A percentile compares a stretch with the other conserved stretches of the same genome.
Conservation (phyloP, 1,140 invertebrate genomes). For the Heliconius hermathena region DNA sequence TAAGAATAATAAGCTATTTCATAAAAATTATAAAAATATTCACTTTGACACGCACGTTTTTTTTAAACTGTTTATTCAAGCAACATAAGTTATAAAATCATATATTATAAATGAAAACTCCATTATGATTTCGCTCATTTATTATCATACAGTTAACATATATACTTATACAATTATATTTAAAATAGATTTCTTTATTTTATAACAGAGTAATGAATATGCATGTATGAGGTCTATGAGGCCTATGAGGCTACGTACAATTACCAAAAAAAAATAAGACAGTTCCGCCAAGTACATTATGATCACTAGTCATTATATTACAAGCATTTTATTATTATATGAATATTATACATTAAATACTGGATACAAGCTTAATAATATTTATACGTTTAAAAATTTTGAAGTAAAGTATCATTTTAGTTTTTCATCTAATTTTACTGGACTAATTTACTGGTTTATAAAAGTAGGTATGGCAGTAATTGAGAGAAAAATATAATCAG, state of each 20-base stretch:
- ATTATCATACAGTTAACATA: constrained; percentile 77
- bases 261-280: constrained; percentile 18
- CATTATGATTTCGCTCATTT: constrained; percentile 41
- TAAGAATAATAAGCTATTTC: no score
- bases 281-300: constrained; percentile 7
- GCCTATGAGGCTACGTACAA: constrained; percentile 17
- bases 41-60: background rate
- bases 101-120: background rate
- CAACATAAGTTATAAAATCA: background rate
- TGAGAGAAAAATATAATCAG: constrained; percentile 1
- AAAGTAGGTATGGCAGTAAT: constrained; percentile 3
- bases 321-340: background rate
- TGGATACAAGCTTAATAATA: constrained; percentile 3
- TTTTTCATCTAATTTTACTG: background rate
- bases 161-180: constrained; percentile 77
- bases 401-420: background rate
- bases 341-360: constrained; percentile 14
- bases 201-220: constrained; percentile 53
- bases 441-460: background rate
- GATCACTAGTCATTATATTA: constrained; percentile 2
- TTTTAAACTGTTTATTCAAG: background rate
- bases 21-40: no score
- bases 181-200: constrained; percentile 78
- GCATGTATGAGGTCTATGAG: constrained; percentile 25
- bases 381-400: background rate